Evolutionary conservation across 2,888 invertebrate species (phyloP).

Genomic region (Allophyes oxyacanthae): DNA sequence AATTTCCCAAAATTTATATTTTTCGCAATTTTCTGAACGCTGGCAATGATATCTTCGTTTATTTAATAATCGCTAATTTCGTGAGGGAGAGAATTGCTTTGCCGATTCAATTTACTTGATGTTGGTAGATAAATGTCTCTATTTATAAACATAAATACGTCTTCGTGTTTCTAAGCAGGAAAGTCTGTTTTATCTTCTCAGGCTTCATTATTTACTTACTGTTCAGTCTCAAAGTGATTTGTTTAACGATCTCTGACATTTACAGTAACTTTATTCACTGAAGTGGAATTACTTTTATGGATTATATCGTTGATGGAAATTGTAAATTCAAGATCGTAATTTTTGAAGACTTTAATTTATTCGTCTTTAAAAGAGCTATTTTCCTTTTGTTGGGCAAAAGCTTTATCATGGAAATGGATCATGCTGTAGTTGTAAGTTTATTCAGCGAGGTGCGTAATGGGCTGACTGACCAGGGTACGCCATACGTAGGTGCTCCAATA

Average conservation of each 20-base stretch:
- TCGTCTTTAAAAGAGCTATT: too few species aligned
- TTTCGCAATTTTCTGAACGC: slow-evolving; percentile 25
- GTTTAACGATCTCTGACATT: slow-evolving; percentile 10
- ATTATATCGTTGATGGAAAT: slow-evolving; percentile 1
- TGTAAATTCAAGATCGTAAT: neutral
- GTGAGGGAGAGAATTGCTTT: slow-evolving; percentile 11
- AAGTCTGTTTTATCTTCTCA: slow-evolving; percentile 24
- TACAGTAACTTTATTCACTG: neutral
- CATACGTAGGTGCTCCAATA: too few species aligned
- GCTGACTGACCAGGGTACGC: too few species aligned
- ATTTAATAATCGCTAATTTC: slow-evolving; percentile 39
- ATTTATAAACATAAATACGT: slow-evolving; percentile 10
- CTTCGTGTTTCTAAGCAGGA: slow-evolving; percentile 14
- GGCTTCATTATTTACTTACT: slow-evolving; percentile 8
- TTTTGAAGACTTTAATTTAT: neutral
- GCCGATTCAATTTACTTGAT: slow-evolving; percentile 40
- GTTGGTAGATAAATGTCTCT: slow-evolving; percentile 17
- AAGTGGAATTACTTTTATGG: slow-evolving; percentile 2
- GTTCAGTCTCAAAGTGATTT: slow-evolving; percentile 1
- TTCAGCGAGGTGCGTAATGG: too few species aligned
- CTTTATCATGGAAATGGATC: too few species aligned
- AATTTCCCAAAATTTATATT: slow-evolving; percentile 13
- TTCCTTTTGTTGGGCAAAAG: too few species aligned
- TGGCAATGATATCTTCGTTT: slow-evolving; percentile 25
- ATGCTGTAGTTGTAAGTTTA: too few species aligned